Evolutionary conservation across 2,113 vertebrate genomes (phyloP).

Genomic region (Suncus etruscus): DNA sequence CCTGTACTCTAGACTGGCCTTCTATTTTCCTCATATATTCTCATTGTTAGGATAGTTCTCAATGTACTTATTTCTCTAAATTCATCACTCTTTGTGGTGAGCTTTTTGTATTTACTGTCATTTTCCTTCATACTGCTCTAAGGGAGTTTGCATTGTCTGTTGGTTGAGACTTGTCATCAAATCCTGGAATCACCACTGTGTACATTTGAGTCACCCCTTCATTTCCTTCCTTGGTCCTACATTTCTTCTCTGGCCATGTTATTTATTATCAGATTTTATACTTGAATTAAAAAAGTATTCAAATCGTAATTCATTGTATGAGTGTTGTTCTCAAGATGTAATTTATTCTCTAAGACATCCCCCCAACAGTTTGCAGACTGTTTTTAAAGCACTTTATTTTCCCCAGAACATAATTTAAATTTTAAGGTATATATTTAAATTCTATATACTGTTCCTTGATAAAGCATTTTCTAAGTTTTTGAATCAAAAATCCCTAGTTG

Average conservation of each 20-base stretch:
- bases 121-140: neutral
- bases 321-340: too few species aligned
- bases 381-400: slow-evolving; percentile 5
- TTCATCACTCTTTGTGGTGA: too few species aligned
- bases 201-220: too few species aligned
- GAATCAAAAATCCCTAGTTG: neutral
- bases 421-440: slow-evolving; percentile 17
- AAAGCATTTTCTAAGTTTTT: neutral
- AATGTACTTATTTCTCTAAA: too few species aligned
- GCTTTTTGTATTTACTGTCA: neutral
- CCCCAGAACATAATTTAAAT: neutral
- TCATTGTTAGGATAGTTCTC: too few species aligned
- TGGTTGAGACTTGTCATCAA: neutral
- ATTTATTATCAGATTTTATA: neutral
- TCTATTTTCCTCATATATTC: too few species aligned
- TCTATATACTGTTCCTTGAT: neutral
- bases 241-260: neutral
- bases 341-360: neutral
- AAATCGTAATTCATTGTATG: neutral
- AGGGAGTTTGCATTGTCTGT: neutral
- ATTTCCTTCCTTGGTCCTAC: neutral
- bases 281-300: neutral
- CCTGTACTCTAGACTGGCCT: too few species aligned
- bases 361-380: neutral
- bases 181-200: neutral